Evolutionary conservation across 2,113 vertebrate genomes (phyloP).

Genomic region (Collichthys lucidus): DNA sequence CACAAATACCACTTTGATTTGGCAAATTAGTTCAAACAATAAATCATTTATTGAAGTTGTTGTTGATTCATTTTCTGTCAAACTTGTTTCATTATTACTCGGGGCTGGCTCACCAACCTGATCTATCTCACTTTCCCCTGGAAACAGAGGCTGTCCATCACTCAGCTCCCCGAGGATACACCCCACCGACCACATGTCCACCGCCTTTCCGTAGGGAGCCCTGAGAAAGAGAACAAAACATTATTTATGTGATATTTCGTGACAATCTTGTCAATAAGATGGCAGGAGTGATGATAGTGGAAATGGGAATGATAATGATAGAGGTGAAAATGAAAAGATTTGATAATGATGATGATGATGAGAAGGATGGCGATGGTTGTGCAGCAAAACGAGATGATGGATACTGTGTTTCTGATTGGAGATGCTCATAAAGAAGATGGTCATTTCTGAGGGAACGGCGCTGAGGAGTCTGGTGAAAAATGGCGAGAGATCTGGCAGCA

Average conservation of each 20-base stretch:
- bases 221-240: slow-evolving; percentile 72
- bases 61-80: not conserved
- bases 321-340: not conserved
- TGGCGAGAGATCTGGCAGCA: slow-evolving; percentile 74
- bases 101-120: slow-evolving; percentile 73
- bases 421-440: slow-evolving; percentile 39
- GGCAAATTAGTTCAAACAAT: not conserved
- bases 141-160: slow-evolving; percentile 97
- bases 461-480: slow-evolving; percentile 71
- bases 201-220: slow-evolving; percentile 97
- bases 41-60: not conserved
- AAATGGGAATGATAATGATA: slow-evolving; percentile 4
- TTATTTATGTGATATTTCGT: not conserved
- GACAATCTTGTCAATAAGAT: not conserved
- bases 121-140: slow-evolving; percentile 98
- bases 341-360: slow-evolving; percentile 1
- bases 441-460: slow-evolving; percentile 50
- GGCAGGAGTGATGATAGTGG: slow-evolving; percentile 2
- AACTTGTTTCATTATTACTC: not conserved
- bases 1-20: not conserved
- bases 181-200: slow-evolving; percentile 99
- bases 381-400: slow-evolving; percentile 3
- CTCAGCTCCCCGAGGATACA: slow-evolving; percentile 98
- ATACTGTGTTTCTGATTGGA: slow-evolving; percentile 21
- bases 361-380: not conserved